Evolutionary conservation across 2,113 vertebrate species (phyloP).

Genomic region (Turdus rufiventris): DNA sequence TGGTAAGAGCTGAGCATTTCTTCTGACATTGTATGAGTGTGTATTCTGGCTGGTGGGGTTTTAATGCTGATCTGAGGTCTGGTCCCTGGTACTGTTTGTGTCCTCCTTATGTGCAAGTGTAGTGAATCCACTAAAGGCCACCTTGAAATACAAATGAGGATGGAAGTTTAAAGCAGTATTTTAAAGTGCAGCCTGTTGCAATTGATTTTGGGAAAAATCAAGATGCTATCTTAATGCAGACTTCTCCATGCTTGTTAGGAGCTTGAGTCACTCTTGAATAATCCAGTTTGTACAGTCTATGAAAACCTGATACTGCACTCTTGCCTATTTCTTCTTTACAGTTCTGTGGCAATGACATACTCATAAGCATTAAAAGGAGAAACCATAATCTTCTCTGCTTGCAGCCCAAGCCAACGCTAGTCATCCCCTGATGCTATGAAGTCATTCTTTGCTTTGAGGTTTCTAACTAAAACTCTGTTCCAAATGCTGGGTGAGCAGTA

Average conservation of each 20-base stretch:
- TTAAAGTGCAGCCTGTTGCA: background rate
- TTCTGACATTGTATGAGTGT: background rate
- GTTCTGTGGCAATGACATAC: slow-evolving; percentile 45
- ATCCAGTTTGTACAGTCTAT: slow-evolving; percentile 52
- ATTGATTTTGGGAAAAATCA: slow-evolving; percentile 18
- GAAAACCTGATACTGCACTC: slow-evolving; percentile 48
- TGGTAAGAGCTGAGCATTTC: background rate
- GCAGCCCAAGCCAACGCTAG: slow-evolving; percentile 6
- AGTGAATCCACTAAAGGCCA: background rate
- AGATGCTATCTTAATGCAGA: background rate
- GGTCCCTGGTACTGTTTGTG: background rate
- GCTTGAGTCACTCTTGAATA: slow-evolving; percentile 40
- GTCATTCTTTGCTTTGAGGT: slow-evolving; percentile 41
- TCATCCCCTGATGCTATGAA: slow-evolving; percentile 56
- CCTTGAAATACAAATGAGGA: background rate
- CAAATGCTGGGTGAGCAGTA: background rate
- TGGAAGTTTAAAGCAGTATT: background rate
- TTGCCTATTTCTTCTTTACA: slow-evolving; percentile 44
- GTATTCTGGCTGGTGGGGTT: background rate
- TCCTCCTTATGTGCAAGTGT: background rate
- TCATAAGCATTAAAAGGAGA: slow-evolving; percentile 47
- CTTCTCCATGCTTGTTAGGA: slow-evolving; percentile 27
- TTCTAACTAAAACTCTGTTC: background rate
- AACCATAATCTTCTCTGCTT: slow-evolving; percentile 46
- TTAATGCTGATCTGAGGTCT: background rate